Conservation (phyloP, 2,888 invertebrate species). For the Ethmia dodecea region DNA sequence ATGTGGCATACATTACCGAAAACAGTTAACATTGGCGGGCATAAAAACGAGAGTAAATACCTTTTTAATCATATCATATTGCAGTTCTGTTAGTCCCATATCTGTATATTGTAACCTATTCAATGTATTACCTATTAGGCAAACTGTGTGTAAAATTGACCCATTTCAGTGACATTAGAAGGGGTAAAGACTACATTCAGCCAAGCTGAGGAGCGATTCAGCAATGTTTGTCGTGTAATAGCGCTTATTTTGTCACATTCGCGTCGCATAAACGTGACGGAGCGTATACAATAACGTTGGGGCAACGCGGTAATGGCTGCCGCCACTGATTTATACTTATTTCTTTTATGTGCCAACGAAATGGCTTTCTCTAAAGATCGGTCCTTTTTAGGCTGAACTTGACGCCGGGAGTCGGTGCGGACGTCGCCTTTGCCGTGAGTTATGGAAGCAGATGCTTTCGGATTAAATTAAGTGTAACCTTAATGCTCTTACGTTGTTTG, state of each 20-base stretch:
- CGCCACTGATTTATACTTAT: slow-evolving; percentile 70
- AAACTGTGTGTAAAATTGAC: slow-evolving; percentile 36
- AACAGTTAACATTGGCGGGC: slow-evolving; percentile 9
- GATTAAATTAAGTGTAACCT: slow-evolving; percentile 47
- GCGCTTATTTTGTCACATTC: slow-evolving; percentile 66
- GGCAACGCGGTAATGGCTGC: slow-evolving; percentile 58
- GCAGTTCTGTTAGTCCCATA: too few species aligned
- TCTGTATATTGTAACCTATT: too few species aligned
- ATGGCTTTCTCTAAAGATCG: slow-evolving; percentile 60
- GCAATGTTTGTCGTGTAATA: slow-evolving; percentile 52
- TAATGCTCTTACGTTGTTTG: slow-evolving; percentile 24
- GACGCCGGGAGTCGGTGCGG: slow-evolving; percentile 39
- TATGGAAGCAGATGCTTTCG: slow-evolving; percentile 37
- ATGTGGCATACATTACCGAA: not conserved
- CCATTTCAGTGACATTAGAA: slow-evolving; percentile 24
- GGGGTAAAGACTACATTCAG: slow-evolving; percentile 22
- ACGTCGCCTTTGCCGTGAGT: slow-evolving; percentile 38
- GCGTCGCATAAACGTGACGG: slow-evolving; percentile 59
- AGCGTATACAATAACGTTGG: slow-evolving; percentile 60
- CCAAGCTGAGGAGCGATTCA: slow-evolving; percentile 29
- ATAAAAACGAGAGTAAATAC: too few species aligned
- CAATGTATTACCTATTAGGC: too few species aligned
- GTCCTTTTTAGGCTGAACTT: slow-evolving; percentile 42
- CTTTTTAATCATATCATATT: too few species aligned
- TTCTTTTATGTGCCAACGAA: slow-evolving; percentile 67